These are phyloP conservation scores for Coremacera marginata DNA, from an alignment of 2,888 invertebrate species.

Conservation along the genomic window DNA sequence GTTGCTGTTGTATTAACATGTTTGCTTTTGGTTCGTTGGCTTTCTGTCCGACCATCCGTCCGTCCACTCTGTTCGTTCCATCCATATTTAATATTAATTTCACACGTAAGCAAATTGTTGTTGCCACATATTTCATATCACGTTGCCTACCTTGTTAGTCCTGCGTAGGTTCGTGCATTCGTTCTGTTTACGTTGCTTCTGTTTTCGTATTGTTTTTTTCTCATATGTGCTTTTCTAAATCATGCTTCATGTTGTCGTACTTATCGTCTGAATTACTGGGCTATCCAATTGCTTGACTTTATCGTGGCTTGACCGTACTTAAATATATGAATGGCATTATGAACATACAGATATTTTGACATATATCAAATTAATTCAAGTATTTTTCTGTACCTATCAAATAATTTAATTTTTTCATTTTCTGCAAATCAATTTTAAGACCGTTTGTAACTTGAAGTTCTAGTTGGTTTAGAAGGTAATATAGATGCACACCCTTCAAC, in stretches of 20 bases:
- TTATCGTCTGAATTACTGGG: conserved; percentile 1
- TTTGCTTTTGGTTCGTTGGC: neutral
- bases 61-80: neutral
- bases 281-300: neutral
- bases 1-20: neutral
- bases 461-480: no score
- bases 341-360: no score
- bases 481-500: no score
- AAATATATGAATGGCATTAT: no score
- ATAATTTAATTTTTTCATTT: no score
- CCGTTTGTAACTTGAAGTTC: no score
- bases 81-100: conserved; percentile 32
- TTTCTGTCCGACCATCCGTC: neutral
- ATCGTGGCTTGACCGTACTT: neutral
- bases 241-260: conserved; percentile 10
- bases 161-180: neutral
- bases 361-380: no score
- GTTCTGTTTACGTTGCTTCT: neutral
- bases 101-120: conserved; percentile 34
- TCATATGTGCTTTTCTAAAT: neutral
- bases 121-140: neutral
- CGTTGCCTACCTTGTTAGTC: neutral
- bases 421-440: no score
- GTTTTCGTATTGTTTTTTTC: neutral
- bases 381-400: no score